These are phyloP conservation scores for Julus scandinavius DNA, from an alignment of 2,888 invertebrate species.

Conservation along the genomic window DNA sequence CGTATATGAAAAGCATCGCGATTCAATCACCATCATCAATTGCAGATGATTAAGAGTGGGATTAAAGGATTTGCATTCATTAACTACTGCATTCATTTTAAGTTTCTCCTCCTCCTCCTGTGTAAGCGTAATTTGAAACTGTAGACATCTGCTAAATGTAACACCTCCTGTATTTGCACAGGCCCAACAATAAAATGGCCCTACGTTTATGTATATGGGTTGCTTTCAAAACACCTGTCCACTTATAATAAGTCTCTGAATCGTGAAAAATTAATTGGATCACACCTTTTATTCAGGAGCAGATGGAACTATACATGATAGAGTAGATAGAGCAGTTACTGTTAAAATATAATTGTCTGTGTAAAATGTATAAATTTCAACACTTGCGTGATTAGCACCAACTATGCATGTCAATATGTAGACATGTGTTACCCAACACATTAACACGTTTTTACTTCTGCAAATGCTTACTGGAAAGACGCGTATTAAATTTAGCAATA, in stretches of 20 bases:
- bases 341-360: no score
- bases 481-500: no score
- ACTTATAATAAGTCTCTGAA: background rate
- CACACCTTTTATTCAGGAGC: background rate
- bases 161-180: background rate
- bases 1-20: background rate
- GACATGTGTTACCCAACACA: no score
- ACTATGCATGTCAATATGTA: no score
- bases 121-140: background rate
- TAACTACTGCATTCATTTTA: background rate
- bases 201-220: background rate
- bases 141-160: background rate
- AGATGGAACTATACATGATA: background rate
- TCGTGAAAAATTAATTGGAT: conserved; percentile 38
- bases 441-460: no score
- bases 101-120: background rate
- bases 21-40: conserved; percentile 12
- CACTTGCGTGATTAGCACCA: no score
- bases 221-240: background rate
- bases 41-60: conserved; percentile 16
- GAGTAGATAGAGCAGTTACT: background rate
- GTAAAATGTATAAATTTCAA: no score
- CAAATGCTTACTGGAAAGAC: no score
- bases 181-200: background rate
- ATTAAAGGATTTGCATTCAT: conserved; percentile 24